A percentile compares a stretch with the other conserved stretches of the same genome.
phyloP scores from a whole-genome alignment of 2,113 vertebrate genomes.

The Centrocercus urophasianus region DNA sequence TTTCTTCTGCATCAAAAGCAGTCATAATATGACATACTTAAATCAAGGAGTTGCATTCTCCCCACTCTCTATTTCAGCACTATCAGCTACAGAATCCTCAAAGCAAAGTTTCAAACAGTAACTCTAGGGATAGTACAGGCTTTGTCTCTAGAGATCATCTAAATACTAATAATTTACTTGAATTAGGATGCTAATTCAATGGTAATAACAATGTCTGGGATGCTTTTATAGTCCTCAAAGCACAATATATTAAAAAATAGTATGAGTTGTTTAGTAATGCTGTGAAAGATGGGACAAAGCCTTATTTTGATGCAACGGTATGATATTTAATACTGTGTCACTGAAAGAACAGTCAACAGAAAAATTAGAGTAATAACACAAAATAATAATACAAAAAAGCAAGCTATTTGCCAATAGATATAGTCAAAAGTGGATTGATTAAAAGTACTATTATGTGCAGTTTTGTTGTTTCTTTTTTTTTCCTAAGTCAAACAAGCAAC shows the following conservation, averaged over 20 bases:
- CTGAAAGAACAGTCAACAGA: neutral
- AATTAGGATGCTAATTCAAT: neutral
- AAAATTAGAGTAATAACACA: neutral
- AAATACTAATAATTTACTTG: neutral
- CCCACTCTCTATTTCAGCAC: neutral
- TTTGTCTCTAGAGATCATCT: neutral
- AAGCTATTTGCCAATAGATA: neutral
- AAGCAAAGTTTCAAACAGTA: neutral
- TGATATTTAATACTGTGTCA: neutral
- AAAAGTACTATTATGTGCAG: neutral
- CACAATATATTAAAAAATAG: neutral
- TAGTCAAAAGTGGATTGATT: neutral
- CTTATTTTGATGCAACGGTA: slow-evolving; percentile 74
- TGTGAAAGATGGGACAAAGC: slow-evolving; percentile 18
- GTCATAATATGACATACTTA: neutral
- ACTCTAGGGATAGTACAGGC: neutral
- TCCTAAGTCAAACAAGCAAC: neutral
- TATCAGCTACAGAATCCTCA: neutral
- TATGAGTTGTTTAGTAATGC: slow-evolving; percentile 21
- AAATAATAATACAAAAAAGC: neutral
- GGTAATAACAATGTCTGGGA: neutral
- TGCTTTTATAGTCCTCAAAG: slow-evolving; percentile 58
- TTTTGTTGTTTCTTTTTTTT: neutral
- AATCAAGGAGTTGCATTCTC: neutral
- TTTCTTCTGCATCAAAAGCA: neutral